Conservation (phyloP, 2,797 vertebrate genomes). For the Cottoperca gobio region DNA sequence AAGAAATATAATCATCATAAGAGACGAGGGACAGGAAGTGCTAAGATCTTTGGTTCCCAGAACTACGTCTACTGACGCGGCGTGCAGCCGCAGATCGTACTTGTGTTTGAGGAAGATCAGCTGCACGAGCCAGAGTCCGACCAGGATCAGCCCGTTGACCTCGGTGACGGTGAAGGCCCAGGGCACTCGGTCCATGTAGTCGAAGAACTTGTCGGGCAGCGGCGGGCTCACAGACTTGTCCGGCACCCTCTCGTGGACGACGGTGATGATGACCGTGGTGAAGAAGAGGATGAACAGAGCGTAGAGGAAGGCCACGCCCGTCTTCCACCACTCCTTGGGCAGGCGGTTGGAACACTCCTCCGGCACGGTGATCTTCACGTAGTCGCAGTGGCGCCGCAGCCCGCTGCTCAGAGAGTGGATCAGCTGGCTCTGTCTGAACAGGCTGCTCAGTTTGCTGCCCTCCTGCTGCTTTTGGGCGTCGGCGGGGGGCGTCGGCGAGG, state of each 20-base stretch:
- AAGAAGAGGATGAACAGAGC: conserved; percentile 90
- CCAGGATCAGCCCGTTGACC: conserved; percentile 93
- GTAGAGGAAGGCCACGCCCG: conserved; percentile 92
- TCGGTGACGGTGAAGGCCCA: conserved; percentile 98
- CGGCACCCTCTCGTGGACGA: conserved; percentile 96
- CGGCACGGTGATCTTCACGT: conserved; percentile 88
- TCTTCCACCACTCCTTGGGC: conserved; percentile 97
- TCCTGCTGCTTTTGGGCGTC: neutral
- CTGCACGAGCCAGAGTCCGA: conserved; percentile 91
- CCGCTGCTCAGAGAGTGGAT: conserved; percentile 83
- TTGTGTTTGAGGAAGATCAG: conserved; percentile 95
- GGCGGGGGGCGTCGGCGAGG: neutral
- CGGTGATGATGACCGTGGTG: conserved; percentile 94
- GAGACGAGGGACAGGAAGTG: too few relatives aligned
- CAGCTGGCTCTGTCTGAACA: conserved; percentile 73
- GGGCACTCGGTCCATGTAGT: conserved; percentile 90
- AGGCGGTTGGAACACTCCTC: conserved; percentile 83
- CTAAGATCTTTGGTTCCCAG: too few relatives aligned
- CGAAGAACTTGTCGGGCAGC: conserved; percentile 97
- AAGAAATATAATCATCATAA: too few relatives aligned
- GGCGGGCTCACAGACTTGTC: conserved; percentile 93
- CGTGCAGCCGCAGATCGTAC: conserved; percentile 81
- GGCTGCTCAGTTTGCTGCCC: conserved; percentile 71
- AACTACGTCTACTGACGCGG: too few relatives aligned
- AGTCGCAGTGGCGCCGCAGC: conserved; percentile 88